Conservation (phyloP, 2,888 invertebrate species). For the Pteria penguin region DNA sequence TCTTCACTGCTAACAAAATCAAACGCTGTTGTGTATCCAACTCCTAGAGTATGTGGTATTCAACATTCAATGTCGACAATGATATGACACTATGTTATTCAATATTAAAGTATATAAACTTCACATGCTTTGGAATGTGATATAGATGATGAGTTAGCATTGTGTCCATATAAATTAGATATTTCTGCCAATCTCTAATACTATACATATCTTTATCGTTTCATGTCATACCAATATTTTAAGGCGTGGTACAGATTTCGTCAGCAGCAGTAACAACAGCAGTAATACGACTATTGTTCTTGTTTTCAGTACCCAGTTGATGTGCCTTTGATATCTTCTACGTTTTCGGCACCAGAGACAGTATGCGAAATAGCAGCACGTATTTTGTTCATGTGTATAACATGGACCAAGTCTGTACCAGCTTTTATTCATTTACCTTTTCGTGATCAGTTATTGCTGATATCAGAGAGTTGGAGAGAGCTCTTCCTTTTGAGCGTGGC, state of each 20-base stretch:
- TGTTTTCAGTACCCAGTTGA: conserved; percentile 78
- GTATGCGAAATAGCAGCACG: conserved; percentile 94
- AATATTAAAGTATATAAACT: too few relatives aligned
- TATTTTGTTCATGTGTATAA: conserved; percentile 92
- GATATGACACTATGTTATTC: too few relatives aligned
- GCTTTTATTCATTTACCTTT: conserved; percentile 88
- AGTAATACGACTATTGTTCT: too few relatives aligned
- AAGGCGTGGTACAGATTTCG: too few relatives aligned
- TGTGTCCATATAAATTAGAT: too few relatives aligned
- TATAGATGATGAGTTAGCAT: too few relatives aligned
- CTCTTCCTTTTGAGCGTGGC: conserved; percentile 94
- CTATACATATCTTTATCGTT: too few relatives aligned
- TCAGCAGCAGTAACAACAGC: too few relatives aligned
- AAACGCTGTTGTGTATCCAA: conserved; percentile 12
- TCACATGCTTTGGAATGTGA: too few relatives aligned
- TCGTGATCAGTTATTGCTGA: conserved; percentile 86
- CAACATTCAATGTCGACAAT: too few relatives aligned
- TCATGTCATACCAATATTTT: too few relatives aligned
- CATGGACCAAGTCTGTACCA: conserved; percentile 91
- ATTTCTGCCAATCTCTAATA: too few relatives aligned
- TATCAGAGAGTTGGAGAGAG: conserved; percentile 95
- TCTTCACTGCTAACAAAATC: conserved; percentile 63
- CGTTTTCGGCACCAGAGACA: conserved; percentile 83
- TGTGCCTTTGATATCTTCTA: conserved; percentile 58
- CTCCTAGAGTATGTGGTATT: conserved; percentile 6